Conservation (phyloP, 2,797 vertebrate genomes). For the Dendrocincla tyrannina region DNA sequence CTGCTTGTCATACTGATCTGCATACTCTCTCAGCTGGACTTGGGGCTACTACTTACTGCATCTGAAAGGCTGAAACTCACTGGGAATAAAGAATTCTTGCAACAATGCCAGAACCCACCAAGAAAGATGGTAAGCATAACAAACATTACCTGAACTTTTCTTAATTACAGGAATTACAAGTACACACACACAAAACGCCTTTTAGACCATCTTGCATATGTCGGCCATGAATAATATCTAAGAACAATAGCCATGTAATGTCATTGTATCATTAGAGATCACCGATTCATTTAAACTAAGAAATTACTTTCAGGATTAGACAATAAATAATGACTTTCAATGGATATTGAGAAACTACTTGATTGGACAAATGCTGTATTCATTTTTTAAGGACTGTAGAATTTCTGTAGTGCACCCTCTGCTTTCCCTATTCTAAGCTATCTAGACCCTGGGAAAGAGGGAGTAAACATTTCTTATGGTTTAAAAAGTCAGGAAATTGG, state of each 20-base stretch:
- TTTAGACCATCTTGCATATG: neutral
- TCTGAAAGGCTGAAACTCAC: conserved; percentile 65
- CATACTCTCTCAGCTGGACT: conserved; percentile 74
- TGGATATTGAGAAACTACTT: neutral
- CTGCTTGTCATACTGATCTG: conserved; percentile 83
- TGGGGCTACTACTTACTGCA: conserved; percentile 73
- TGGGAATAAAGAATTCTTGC: conserved; percentile 77
- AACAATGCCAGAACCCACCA: conserved; percentile 97
- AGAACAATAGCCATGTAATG: neutral
- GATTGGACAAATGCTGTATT: neutral
- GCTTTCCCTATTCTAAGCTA: neutral
- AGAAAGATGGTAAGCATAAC: conserved; percentile 85
- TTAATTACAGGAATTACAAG: neutral
- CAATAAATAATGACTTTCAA: neutral
- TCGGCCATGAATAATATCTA: neutral
- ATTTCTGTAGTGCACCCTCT: neutral
- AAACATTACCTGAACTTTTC: neutral
- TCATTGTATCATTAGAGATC: neutral
- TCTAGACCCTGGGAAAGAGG: neutral
- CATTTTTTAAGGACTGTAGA: neutral
- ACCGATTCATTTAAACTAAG: neutral
- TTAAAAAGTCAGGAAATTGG: neutral
- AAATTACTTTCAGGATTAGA: neutral
- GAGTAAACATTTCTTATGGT: neutral
- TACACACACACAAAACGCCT: neutral